Evolutionary conservation across 2,888 invertebrate genomes (phyloP).

Genomic region (Agrochola circellaris): DNA sequence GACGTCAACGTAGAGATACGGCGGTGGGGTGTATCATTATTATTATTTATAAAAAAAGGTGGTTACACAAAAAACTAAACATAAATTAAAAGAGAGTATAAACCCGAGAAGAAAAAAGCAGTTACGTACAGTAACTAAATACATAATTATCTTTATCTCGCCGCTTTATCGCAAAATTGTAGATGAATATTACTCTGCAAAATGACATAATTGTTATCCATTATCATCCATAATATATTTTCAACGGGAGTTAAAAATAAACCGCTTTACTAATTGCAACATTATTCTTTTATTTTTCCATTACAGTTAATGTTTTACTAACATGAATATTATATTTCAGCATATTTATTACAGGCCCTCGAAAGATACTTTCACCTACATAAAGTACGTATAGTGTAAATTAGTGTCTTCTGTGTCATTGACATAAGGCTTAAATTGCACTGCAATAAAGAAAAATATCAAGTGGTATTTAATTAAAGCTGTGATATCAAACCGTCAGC

Average conservation of each 20-base stretch:
- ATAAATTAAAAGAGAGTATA: too few species aligned
- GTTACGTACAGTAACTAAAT: too few species aligned
- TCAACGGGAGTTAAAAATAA: slow-evolving; percentile 2
- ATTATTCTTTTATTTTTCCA: slow-evolving; percentile 5
- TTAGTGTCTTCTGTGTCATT: neutral
- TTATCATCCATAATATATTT: slow-evolving; percentile 10
- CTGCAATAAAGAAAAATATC: slow-evolving; percentile 3
- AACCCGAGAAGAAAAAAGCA: neutral
- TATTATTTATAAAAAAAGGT: too few species aligned
- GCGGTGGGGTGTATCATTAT: too few species aligned
- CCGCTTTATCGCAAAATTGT: neutral
- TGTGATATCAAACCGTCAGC: slow-evolving; percentile 9
- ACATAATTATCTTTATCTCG: neutral
- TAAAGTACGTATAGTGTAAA: neutral
- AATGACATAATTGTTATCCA: slow-evolving; percentile 26
- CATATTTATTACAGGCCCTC: neutral
- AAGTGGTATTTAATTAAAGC: slow-evolving; percentile 18
- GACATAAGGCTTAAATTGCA: neutral
- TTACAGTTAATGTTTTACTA: neutral
- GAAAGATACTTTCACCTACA: neutral
- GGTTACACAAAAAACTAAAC: too few species aligned
- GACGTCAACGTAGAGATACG: too few species aligned
- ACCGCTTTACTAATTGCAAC: slow-evolving; percentile 10
- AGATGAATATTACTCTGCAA: slow-evolving; percentile 10
- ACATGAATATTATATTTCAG: neutral